Percentiles rank a stretch among this genome's conserved stretches.
Conservation (phyloP, 2,888 invertebrate genomes). For the Agrypnus murinus region DNA sequence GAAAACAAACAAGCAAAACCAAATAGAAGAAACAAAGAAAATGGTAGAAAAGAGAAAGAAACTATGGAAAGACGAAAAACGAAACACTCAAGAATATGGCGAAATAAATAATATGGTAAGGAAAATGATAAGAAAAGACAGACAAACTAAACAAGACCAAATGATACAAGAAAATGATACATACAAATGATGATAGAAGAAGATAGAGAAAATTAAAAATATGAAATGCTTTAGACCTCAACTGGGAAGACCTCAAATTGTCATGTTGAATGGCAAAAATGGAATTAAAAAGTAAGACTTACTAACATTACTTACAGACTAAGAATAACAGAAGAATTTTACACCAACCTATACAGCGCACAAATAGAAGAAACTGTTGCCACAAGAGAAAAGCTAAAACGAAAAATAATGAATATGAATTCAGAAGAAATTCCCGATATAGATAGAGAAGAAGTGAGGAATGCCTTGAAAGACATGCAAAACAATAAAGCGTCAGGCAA, state of each 20-base stretch:
- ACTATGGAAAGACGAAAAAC: constrained; percentile 9
- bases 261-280: background rate
- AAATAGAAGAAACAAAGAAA: background rate
- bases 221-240: background rate
- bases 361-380: constrained; percentile 5
- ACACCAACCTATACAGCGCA: background rate
- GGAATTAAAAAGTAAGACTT: constrained; percentile 8
- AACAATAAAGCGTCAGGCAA: constrained; percentile 4
- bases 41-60: constrained; percentile 13
- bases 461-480: background rate
- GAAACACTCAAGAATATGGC: background rate
- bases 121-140: constrained; percentile 2
- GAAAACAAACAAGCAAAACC: no score
- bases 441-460: no score
- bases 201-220: background rate
- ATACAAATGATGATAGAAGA: no score
- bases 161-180: constrained; percentile 2
- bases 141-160: constrained; percentile 1
- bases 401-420: constrained; percentile 9
- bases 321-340: constrained; percentile 5
- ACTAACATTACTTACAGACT: background rate
- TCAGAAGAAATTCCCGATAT: no score
- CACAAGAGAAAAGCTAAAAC: constrained; percentile 4
- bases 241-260: background rate
- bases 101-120: no score